Percentiles rank a stretch among this genome's conserved stretches.
phyloP scores from a whole-genome alignment of 2,797 vertebrate species.

The Spinus pinus region DNA sequence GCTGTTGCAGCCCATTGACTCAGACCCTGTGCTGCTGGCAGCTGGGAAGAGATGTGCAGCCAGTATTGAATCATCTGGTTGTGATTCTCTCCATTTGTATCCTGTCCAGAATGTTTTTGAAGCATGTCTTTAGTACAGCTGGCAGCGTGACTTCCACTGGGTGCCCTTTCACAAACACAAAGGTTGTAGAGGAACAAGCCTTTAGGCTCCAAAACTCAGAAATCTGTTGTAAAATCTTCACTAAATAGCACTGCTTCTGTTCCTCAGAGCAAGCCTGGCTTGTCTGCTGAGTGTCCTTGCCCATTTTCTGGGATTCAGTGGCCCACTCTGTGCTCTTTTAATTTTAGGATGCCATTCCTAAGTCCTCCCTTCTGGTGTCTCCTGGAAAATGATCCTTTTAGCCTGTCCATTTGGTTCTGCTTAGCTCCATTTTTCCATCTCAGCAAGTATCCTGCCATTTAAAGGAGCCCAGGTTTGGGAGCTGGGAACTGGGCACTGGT shows the following conservation, averaged over 20 bases:
- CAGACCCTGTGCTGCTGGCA: slow-evolving; percentile 22
- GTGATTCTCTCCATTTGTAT: slow-evolving; percentile 5
- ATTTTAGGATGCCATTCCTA: rapidly evolving
- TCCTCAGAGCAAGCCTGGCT: background rate
- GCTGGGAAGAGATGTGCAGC: slow-evolving; percentile 17
- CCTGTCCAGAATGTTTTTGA: background rate
- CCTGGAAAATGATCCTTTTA: background rate
- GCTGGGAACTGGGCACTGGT: background rate
- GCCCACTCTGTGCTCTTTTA: background rate
- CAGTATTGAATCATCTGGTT: slow-evolving; percentile 46
- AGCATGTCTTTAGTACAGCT: slow-evolving; percentile 6
- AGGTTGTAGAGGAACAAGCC: background rate
- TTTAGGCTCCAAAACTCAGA: background rate
- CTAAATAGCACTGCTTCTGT: background rate
- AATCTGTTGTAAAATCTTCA: background rate
- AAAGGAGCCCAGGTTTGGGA: background rate
- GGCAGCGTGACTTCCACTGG: background rate
- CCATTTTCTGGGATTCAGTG: background rate
- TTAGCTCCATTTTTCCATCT: background rate
- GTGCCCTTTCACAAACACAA: background rate
- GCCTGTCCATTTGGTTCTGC: background rate
- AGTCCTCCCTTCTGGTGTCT: background rate
- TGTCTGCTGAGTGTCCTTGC: background rate
- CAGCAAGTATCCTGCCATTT: background rate
- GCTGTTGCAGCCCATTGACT: slow-evolving; percentile 7